Base-by-base conservation (phyloP, 2,797 vertebrate species). In the Triplophysa yarkandensis region DNA sequence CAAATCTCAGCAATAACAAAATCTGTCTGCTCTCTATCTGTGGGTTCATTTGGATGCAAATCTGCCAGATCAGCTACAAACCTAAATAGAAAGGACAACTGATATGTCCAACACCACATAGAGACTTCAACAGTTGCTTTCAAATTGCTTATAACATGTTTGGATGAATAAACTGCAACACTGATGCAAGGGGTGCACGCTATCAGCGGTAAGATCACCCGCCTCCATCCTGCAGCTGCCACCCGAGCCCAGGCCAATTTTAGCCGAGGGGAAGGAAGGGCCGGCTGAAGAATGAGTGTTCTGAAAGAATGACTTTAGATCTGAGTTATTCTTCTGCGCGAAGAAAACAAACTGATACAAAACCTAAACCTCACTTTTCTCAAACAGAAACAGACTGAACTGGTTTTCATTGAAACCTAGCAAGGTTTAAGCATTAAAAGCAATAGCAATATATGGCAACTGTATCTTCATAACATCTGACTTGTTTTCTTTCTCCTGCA, bases 241-340 rank as follows among this genome's bases (percentile, higher is more conserved):
- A 82, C 79, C 25, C 17, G 73, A 74, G 77, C 78, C 77, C 14
- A 34, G 74, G 82, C 81, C 88, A 86, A 84, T 88, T 92, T 88
- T 89, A 91, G 89, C 83, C 2, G 23, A 81, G 75, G 82, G 91
- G 88, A 90, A 92, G 90, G 89, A 91, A 91, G 88, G 86, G 86
- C 84, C 76, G 82, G 78, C 81, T 84, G 80, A 83, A 86, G 87
- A 86, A 86, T 83, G 82, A 83, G 83, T 81, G 11, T 75, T 57
- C 81, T 73, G 74, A 85, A 87, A 83, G 85, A 87, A 87, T 14
- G 0, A 74, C 73, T 75, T 75, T 48, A 3, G 60, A 74, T 68
- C 64, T 72, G 68, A 72, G 11, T 55, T 39, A 68, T 67, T 68
- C 69, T 77, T 71, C 32, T 32, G 17, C 64, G 58, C 80, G 7